Conservation (phyloP, 2,113 vertebrate genomes). For the Syngnathoides biaculeatus region DNA sequence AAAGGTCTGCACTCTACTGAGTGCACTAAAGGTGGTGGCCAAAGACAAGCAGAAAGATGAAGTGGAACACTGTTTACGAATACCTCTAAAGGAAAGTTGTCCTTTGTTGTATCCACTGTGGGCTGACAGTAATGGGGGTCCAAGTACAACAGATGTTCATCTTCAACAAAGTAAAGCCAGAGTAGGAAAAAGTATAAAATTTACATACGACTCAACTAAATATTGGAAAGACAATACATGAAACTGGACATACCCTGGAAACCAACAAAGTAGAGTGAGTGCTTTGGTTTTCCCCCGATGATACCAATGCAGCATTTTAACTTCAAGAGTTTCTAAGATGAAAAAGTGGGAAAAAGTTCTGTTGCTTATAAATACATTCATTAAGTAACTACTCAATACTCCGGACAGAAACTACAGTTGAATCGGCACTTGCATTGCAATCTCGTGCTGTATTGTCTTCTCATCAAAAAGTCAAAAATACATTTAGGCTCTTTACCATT, state of each 20-base stretch:
- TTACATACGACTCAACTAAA: not conserved
- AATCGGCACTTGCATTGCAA: not conserved
- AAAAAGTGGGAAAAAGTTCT: not conserved
- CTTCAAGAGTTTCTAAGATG: slow-evolving; percentile 77
- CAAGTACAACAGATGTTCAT: slow-evolving; percentile 84
- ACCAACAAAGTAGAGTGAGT: slow-evolving; percentile 85
- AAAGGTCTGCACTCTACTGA: too few species aligned
- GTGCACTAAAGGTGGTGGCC: not conserved
- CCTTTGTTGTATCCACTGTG: slow-evolving; percentile 74
- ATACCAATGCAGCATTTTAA: slow-evolving; percentile 84
- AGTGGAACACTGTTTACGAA: slow-evolving; percentile 9
- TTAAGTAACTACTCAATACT: not conserved
- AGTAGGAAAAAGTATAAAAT: not conserved
- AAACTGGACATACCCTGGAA: slow-evolving; percentile 78
- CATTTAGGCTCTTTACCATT: too few species aligned
- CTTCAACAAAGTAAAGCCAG: slow-evolving; percentile 53
- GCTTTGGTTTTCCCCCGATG: slow-evolving; percentile 87
- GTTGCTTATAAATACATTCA: not conserved
- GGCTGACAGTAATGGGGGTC: slow-evolving; percentile 90
- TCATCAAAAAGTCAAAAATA: too few species aligned
- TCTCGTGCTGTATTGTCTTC: too few species aligned
- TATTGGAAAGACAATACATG: not conserved
- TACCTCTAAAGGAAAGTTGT: slow-evolving; percentile 82
- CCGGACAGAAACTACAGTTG: too few species aligned
- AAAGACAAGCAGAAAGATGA: slow-evolving; percentile 10